phyloP scores from a whole-genome alignment of 2,888 invertebrate genomes.

The Oscheius sp. region DNA sequence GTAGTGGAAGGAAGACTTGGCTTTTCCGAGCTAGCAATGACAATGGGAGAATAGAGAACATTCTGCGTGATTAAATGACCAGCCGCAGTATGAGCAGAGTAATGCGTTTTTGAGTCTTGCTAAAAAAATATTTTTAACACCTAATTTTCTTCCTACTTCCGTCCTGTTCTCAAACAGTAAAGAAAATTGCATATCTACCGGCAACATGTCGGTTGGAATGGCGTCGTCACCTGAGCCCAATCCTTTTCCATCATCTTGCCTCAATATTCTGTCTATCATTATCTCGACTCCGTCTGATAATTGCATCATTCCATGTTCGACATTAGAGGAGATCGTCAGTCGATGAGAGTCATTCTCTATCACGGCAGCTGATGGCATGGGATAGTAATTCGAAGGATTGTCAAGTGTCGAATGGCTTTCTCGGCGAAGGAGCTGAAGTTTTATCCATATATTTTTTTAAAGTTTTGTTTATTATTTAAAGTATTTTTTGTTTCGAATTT shows the following conservation, averaged over 20 bases:
- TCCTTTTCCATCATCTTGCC: conserved; percentile 60
- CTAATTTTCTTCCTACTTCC: not conserved
- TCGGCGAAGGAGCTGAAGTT: conserved; percentile 38
- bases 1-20: conserved; percentile 6
- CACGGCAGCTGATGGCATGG: conserved; percentile 57
- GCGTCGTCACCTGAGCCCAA: conserved; percentile 45
- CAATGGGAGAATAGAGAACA: conserved; percentile 32
- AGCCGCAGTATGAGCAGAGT: conserved; percentile 21
- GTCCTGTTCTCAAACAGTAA: conserved; percentile 40
- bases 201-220: conserved; percentile 49
- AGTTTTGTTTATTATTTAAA: too few relatives aligned
- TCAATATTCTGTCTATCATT: conserved; percentile 51
- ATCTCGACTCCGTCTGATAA: conserved; percentile 33
- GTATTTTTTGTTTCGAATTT: too few relatives aligned
- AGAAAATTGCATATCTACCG: conserved; percentile 51
- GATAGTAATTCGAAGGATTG: conserved; percentile 52
- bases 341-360: conserved; percentile 29
- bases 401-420: conserved; percentile 31
- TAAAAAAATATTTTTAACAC: not conserved
- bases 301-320: conserved; percentile 38
- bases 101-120: conserved; percentile 17
- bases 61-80: conserved; percentile 32
- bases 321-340: conserved; percentile 34
- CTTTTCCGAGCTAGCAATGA: conserved; percentile 14
- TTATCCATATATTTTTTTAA: not conserved